Percentiles rank a stretch among this genome's conserved stretches.
Evolutionary conservation across 2,797 vertebrate species (phyloP).

Genomic region (Onychomys leucogaster): DNA sequence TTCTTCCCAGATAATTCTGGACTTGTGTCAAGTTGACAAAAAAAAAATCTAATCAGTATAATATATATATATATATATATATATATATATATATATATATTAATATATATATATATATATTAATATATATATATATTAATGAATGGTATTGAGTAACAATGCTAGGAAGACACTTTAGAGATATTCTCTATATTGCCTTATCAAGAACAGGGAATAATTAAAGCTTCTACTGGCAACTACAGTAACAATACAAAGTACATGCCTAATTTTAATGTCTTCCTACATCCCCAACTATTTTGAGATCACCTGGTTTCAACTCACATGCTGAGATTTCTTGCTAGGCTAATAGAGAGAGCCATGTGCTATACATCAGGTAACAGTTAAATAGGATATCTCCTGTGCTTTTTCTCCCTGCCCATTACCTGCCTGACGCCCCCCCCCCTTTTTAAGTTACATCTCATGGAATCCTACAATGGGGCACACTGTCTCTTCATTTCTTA

Average conservation of each 20-base stretch:
- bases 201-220: conserved; percentile 53
- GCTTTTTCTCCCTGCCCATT: conserved; percentile 60
- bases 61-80: background rate
- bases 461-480: conserved; percentile 22
- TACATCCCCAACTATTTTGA: conserved; percentile 55
- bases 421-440: conserved; percentile 61
- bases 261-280: conserved; percentile 63
- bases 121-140: background rate
- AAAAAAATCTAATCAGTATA: background rate
- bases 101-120: background rate
- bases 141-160: conserved; percentile 1
- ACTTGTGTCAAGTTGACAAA: background rate
- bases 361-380: conserved; percentile 24
- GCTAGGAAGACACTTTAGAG: background rate
- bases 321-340: conserved; percentile 46
- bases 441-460: conserved; percentile 52
- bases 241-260: conserved; percentile 4
- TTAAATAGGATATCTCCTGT: conserved; percentile 52
- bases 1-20: background rate
- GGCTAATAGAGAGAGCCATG: conserved; percentile 12
- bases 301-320: conserved; percentile 60
- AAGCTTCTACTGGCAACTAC: conserved; percentile 35
- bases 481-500: conserved; percentile 41
- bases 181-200: conserved; percentile 52
- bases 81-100: background rate